A percentile compares a stretch with the other conserved stretches of the same genome.
Evolutionary conservation across 2,888 invertebrate species (phyloP).

Genomic region (Steinernema scapterisci): DNA sequence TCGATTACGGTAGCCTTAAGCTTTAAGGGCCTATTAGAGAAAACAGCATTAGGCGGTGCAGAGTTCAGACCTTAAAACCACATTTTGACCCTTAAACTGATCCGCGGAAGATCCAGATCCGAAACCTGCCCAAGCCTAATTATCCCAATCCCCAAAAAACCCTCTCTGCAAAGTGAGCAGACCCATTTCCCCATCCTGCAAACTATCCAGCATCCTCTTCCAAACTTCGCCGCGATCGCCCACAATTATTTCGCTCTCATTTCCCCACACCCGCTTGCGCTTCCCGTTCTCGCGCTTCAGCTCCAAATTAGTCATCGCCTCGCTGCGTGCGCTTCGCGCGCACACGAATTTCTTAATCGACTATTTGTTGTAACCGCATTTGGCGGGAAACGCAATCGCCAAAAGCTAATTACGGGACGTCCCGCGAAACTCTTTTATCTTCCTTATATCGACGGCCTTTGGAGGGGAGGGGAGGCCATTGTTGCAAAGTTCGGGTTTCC

Average conservation of each 20-base stretch:
- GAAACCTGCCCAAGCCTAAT: no score
- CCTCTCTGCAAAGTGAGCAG: no score
- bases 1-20: no score
- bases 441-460: neutral
- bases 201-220: neutral
- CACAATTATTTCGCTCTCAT: neutral
- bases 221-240: neutral
- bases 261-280: neutral
- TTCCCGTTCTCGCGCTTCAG: neutral
- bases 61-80: no score
- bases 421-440: constrained; percentile 21
- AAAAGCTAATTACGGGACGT: constrained; percentile 26
- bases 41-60: no score
- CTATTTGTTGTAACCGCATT: constrained; percentile 30
- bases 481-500: no score
- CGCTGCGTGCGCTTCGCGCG: neutral
- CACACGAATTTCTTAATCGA: constrained; percentile 17
- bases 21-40: no score
- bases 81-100: no score
- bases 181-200: no score
- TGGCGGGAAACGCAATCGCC: neutral
- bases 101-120: no score
- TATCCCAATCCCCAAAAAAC: no score
- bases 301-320: neutral
- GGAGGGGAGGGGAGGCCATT: neutral